phyloP scores from a whole-genome alignment of 2,113 vertebrate genomes.

The Phrynosoma blainvillii region DNA sequence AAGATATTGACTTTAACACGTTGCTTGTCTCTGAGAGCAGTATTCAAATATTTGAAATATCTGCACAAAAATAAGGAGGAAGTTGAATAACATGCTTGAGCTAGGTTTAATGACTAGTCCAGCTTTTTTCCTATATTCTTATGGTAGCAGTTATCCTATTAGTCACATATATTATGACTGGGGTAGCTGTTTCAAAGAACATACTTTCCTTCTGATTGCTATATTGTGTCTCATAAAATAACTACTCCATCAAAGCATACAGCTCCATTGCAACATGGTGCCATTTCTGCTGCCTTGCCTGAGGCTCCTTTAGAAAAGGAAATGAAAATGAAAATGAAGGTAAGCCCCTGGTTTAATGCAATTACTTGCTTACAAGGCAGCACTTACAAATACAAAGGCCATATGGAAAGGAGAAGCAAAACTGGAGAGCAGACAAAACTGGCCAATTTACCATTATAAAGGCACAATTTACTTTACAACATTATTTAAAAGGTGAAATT shows the following conservation, averaged over 20 bases:
- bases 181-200: slow-evolving; percentile 41
- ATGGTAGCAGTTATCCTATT: slow-evolving; percentile 53
- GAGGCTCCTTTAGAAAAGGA: slow-evolving; percentile 33
- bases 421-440: slow-evolving; percentile 36
- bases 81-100: slow-evolving; percentile 11
- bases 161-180: slow-evolving; percentile 48
- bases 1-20: neutral
- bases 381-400: slow-evolving; percentile 14
- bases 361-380: slow-evolving; percentile 15
- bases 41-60: neutral
- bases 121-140: slow-evolving; percentile 31
- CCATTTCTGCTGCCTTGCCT: slow-evolving; percentile 30
- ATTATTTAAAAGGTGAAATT: slow-evolving; percentile 16
- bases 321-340: slow-evolving; percentile 54
- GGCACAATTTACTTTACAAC: slow-evolving; percentile 39
- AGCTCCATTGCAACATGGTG: slow-evolving; percentile 5
- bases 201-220: slow-evolving; percentile 64
- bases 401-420: slow-evolving; percentile 20
- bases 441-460: slow-evolving; percentile 13
- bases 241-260: slow-evolving; percentile 23
- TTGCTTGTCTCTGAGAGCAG: neutral
- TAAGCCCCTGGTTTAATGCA: slow-evolving; percentile 49
- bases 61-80: neutral
- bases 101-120: slow-evolving; percentile 34
- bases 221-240: slow-evolving; percentile 53